Evolutionary conservation across 1,140 invertebrate genomes (phyloP).

Genomic region (Drosophila watanabei): DNA sequence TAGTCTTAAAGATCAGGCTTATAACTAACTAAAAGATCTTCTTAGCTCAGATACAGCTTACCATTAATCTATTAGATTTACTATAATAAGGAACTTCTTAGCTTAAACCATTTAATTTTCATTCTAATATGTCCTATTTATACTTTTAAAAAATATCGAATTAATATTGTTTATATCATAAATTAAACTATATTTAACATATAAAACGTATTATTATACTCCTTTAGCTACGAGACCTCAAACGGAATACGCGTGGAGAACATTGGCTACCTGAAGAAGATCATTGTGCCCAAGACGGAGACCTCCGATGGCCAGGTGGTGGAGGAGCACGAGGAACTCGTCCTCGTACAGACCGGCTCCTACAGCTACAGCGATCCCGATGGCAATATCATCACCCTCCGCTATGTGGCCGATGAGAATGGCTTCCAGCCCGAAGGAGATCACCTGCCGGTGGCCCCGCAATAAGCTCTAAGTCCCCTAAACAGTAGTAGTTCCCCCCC

Average conservation of each 20-base stretch:
- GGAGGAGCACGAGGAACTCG: conserved; percentile 86
- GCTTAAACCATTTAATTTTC: not conserved
- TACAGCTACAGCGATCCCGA: conserved; percentile 91
- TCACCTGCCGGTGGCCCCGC: conserved; percentile 89
- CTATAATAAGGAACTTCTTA: not conserved
- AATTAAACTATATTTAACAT: not conserved
- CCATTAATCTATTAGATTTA: not conserved
- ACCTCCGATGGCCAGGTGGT: conserved; percentile 86
- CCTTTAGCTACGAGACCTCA: conserved; percentile 88
- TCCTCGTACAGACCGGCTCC: conserved; percentile 88
- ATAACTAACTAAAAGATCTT: not conserved
- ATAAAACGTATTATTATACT: not conserved
- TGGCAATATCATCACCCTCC: conserved; percentile 89
- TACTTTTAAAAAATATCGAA: not conserved
- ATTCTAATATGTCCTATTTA: no score
- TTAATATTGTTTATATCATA: not conserved
- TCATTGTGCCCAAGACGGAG: conserved; percentile 86
- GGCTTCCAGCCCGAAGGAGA: conserved; percentile 87
- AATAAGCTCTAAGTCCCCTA: conserved; percentile 48
- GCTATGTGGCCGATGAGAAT: conserved; percentile 92
- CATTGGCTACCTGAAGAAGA: conserved; percentile 87
- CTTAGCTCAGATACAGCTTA: not conserved
- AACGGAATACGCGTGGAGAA: conserved; percentile 89
- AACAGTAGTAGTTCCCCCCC: not conserved
- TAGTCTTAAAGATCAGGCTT: not conserved